Evolutionary conservation across 2,797 vertebrate species (phyloP).

Genomic region (Labroides dimidiatus): DNA sequence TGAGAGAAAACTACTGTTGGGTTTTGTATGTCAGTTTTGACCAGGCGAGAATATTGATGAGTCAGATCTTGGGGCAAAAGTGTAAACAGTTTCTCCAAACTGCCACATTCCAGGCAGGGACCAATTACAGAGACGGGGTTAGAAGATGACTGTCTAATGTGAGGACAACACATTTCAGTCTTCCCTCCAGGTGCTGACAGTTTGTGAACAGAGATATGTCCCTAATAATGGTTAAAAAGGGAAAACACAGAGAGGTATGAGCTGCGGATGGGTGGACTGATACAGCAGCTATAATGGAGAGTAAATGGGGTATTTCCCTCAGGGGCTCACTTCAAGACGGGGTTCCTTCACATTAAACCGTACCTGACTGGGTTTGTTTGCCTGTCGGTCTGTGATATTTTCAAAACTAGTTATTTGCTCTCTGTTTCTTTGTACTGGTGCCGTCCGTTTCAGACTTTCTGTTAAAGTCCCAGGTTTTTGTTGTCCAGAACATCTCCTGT

Average conservation of each 20-base stretch:
- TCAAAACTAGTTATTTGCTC: too few species aligned
- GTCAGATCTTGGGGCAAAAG: neutral
- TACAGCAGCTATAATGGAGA: too few species aligned
- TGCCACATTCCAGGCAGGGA: neutral
- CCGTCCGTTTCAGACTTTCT: too few species aligned
- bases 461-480: too few species aligned
- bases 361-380: too few species aligned
- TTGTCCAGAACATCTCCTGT: too few species aligned
- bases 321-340: too few species aligned
- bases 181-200: neutral
- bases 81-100: neutral
- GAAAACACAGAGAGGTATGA: neutral
- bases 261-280: too few species aligned
- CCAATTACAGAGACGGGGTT: neutral
- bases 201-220: neutral
- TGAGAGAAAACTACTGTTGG: neutral
- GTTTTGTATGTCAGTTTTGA: neutral
- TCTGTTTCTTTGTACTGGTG: too few species aligned
- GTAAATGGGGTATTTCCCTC: too few species aligned
- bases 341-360: too few species aligned
- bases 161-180: neutral
- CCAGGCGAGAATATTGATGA: neutral
- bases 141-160: neutral
- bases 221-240: neutral
- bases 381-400: too few species aligned